Evolutionary conservation across 2,113 vertebrate genomes (phyloP), one percentile per base, ranked within the genome.

Genomic region (Oxyruncus cristatus): DNA sequence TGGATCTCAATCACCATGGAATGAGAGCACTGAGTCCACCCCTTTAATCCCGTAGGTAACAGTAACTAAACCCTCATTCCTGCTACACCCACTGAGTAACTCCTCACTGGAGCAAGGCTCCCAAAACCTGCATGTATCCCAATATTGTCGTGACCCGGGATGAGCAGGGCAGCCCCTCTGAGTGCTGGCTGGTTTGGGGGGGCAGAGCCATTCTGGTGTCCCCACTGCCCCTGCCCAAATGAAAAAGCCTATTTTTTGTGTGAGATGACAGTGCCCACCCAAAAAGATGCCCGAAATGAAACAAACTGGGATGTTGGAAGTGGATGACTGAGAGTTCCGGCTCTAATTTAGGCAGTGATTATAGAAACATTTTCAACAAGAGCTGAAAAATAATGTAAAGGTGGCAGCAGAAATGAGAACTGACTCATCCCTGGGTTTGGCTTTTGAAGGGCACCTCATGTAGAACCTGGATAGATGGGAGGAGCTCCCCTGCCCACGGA

Each of bases 41-140:
- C 81, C 65, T 94, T 52, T 75, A 47, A 91, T 78, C 79, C 77
- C 3, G 0, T 81, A 68, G 84, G 75, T 94, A 97, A 97, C 33
- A 41, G 75, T 49, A 93, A 94, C 93, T 96, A 94, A 97, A 97
- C 94, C 95, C 85, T 94, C 92, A 96, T 92, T 93, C 76, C 96
- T n/a, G 73, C 88, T 94, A 7, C 81, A 63, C 92, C 78, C 63
- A 28, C 94, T 46, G 82, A 93, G 56, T 96, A 79, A 95, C 93
- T 96, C 96, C 88, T 95, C 37, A 17, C 88, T 16, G 89, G 95
- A 96, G 93, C 88, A 83, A 91, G 74, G 92, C 97, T 97, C 89
- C 27, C 96, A 66, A 78, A 68, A 39, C 87, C 86, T 59, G 42
- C 89, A 61, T 63, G 74, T 11, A 1, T 23, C 70, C 82, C 16